These are phyloP conservation scores for Camponotus fellah DNA, from an alignment of 2,888 invertebrate genomes.

Conservation along the genomic window DNA sequence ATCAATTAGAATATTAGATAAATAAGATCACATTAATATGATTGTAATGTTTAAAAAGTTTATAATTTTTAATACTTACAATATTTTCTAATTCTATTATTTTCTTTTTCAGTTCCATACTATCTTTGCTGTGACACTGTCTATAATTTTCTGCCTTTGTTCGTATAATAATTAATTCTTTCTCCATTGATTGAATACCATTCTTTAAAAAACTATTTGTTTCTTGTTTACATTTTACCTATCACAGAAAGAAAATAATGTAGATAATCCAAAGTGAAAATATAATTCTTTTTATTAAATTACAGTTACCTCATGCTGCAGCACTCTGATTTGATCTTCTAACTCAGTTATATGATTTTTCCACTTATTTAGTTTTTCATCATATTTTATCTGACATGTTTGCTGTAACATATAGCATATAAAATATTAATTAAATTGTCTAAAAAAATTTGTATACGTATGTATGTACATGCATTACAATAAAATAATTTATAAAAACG, in stretches of 20 bases:
- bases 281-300: neutral
- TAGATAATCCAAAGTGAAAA: neutral
- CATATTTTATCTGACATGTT: slow-evolving; percentile 61
- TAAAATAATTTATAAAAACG: neutral
- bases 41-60: slow-evolving; percentile 10
- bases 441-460: neutral
- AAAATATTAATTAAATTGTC: neutral
- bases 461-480: neutral
- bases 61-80: slow-evolving; percentile 65
- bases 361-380: slow-evolving; percentile 71
- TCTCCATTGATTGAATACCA: slow-evolving; percentile 75
- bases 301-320: slow-evolving; percentile 76
- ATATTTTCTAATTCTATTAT: slow-evolving; percentile 76
- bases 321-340: slow-evolving; percentile 74
- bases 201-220: slow-evolving; percentile 73
- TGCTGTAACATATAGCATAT: slow-evolving; percentile 60
- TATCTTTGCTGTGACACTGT: slow-evolving; percentile 70
- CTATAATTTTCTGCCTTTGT: slow-evolving; percentile 73
- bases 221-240: slow-evolving; percentile 78
- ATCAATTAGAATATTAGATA: slow-evolving; percentile 5
- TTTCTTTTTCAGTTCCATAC: slow-evolving; percentile 74
- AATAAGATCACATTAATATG: neutral
- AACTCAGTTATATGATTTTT: slow-evolving; percentile 70
- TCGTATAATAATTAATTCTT: slow-evolving; percentile 70
- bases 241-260: neutral